Evolutionary conservation across 1,140 invertebrate genomes (phyloP).

Genomic region (Drosophila gunungcola): DNA sequence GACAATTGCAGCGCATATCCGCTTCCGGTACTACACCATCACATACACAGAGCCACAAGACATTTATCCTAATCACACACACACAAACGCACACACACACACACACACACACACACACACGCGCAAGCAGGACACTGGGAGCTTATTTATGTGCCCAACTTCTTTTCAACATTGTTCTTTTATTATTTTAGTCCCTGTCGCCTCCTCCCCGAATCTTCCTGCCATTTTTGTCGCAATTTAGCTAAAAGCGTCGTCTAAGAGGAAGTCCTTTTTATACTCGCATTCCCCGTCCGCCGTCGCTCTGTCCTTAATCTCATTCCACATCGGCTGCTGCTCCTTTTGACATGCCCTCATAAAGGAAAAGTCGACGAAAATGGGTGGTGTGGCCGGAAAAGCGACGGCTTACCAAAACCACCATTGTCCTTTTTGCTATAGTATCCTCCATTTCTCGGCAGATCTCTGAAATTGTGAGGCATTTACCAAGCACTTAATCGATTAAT

Average conservation of each 20-base stretch:
- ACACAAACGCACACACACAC: constrained; percentile 8
- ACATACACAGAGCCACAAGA: constrained; percentile 62
- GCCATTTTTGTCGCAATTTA: constrained; percentile 81
- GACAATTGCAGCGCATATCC: constrained; percentile 82
- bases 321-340: constrained; percentile 42
- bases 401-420: constrained; percentile 24
- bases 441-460: constrained; percentile 7
- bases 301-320: constrained; percentile 31
- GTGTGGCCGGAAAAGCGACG: constrained; percentile 3
- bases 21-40: constrained; percentile 51
- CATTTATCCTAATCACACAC: constrained; percentile 78
- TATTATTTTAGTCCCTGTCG: constrained; percentile 75
- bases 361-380: constrained; percentile 26
- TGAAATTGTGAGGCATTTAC: constrained; percentile 22
- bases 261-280: constrained; percentile 75
- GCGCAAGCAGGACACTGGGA: constrained; percentile 38
- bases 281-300: constrained; percentile 47
- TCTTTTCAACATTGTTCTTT: constrained; percentile 77
- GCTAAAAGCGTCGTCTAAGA: constrained; percentile 81
- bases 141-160: constrained; percentile 78
- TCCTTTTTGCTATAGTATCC: constrained; percentile 32
- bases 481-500: constrained; percentile 37
- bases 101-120: constrained; percentile 66
- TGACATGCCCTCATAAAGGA: constrained; percentile 42
- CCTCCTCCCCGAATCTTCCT: neutral